Percentiles rank a stretch among this genome's conserved stretches.
Conservation (phyloP, 1,140 invertebrate species). For the Eueides isabella region DNA sequence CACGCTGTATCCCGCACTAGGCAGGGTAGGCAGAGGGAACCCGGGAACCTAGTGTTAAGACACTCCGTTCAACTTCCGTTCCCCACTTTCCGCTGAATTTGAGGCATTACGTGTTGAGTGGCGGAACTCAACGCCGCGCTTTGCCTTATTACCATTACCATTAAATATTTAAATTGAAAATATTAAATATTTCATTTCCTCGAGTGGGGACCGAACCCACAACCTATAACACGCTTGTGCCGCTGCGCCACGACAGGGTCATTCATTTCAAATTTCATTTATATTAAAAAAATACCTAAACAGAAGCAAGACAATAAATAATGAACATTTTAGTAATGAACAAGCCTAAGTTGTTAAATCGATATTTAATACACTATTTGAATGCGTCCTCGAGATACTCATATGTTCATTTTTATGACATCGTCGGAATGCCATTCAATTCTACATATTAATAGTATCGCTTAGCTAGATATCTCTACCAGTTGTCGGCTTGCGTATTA, state of each 20-base stretch:
- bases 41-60: too few species aligned
- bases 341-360: constrained; percentile 18
- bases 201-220: not conserved
- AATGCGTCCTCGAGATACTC: constrained; percentile 33
- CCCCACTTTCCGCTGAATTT: too few species aligned
- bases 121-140: too few species aligned
- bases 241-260: too few species aligned
- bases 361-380: constrained; percentile 36
- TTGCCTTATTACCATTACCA: too few species aligned
- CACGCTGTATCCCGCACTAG: too few species aligned
- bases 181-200: too few species aligned
- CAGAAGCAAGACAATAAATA: not conserved
- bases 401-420: constrained; percentile 36
- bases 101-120: too few species aligned
- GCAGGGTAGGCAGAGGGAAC: too few species aligned
- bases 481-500: not conserved
- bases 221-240: not conserved
- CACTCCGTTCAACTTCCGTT: too few species aligned
- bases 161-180: too few species aligned
- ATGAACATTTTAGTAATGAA: not conserved
- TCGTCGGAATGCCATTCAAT: not conserved
- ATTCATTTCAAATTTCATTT: not conserved
- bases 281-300: not conserved
- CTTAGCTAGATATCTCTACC: not conserved
- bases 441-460: constrained; percentile 12